These are phyloP conservation scores for Ashinkailepas kermadecensis DNA, from an alignment of 2,888 invertebrate genomes.

Conservation along the genomic window DNA sequence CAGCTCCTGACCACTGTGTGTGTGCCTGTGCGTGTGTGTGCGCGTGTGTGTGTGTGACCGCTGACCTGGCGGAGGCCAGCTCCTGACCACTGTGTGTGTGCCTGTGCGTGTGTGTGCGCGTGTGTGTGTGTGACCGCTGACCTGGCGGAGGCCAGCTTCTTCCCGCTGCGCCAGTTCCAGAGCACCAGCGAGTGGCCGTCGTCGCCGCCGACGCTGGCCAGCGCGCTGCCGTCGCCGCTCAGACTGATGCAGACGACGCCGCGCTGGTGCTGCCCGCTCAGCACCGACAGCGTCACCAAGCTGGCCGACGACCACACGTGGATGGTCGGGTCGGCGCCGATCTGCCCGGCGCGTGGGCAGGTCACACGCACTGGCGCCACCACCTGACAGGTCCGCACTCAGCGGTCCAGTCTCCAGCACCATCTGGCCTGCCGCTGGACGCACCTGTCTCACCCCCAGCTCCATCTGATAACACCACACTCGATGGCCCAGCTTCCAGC, in stretches of 20 bases:
- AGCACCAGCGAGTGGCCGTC: constrained; percentile 44
- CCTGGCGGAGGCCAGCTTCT: constrained; percentile 44
- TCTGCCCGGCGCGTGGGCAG: constrained; percentile 35
- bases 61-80: constrained; percentile 43
- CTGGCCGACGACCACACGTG: constrained; percentile 45
- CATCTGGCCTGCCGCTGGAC: too few relatives aligned
- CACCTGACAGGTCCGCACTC: background rate
- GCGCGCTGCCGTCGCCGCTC: constrained; percentile 43
- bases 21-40: too few relatives aligned
- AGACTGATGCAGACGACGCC: constrained; percentile 40
- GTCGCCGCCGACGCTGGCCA: constrained; percentile 45
- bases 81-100: constrained; percentile 37
- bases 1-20: too few relatives aligned
- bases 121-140: constrained; percentile 28
- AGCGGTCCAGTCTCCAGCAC: background rate
- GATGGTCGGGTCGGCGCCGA: constrained; percentile 43
- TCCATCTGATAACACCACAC: too few relatives aligned
- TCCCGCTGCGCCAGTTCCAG: constrained; percentile 47
- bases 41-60: too few relatives aligned
- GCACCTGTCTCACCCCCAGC: too few relatives aligned
- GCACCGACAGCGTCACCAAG: constrained; percentile 42
- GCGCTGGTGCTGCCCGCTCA: constrained; percentile 34
- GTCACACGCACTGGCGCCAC: too few relatives aligned
- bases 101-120: too few relatives aligned
- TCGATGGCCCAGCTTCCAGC: too few relatives aligned